Evolutionary conservation across 2,888 invertebrate species (phyloP), one percentile per base, ranked within the genome.

Genomic region (Ischnura elegans): DNA sequence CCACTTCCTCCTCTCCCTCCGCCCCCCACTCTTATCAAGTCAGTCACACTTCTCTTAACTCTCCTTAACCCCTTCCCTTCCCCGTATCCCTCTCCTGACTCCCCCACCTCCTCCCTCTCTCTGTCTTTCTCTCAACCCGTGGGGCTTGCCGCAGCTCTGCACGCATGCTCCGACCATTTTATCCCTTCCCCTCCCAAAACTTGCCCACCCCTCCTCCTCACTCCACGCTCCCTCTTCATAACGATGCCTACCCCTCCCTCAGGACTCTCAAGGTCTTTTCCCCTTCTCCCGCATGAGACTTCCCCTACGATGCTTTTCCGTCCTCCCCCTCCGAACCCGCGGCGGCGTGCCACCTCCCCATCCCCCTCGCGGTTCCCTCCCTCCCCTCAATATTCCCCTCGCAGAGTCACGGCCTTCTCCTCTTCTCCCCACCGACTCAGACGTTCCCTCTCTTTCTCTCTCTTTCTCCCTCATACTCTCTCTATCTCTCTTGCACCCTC

Each of bases 211-310:
- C 86, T 45, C 86, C 6, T 8, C 10, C 86, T 6, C 45, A 13
- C 43, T n/a, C 10, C 86, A 4, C 85, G 16, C 85, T 42, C 21
- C 85, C 85, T 29, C 21, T 36, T 42, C 85, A 13, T 21, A n/a
- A 10, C 61, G 4, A n/a, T n/a, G 3, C 85, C 42, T 21, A 16
- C 85, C 85, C 85, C 85, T 85, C 85, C 85, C 4, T 45, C 46
- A 25, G 86, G 46, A 86, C 86, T n/a, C 86, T 86, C 86, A 86
- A 86, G 86, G 86, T 86, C 86, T 86, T 86, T 86, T 85, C 85
- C 42, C 85, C 46, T 86, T n/a, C 86, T n/a, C 86, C 16, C 21
- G n/a, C 25, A 19, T 46, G 45, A 21, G 42, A n/a, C 76, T n/a
- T n/a, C 45, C 86, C 46, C 25, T 43, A 2, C 86, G 19, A 46